Base-by-base conservation (phyloP, 2,113 vertebrate genomes). In the Hylia prasina region DNA sequence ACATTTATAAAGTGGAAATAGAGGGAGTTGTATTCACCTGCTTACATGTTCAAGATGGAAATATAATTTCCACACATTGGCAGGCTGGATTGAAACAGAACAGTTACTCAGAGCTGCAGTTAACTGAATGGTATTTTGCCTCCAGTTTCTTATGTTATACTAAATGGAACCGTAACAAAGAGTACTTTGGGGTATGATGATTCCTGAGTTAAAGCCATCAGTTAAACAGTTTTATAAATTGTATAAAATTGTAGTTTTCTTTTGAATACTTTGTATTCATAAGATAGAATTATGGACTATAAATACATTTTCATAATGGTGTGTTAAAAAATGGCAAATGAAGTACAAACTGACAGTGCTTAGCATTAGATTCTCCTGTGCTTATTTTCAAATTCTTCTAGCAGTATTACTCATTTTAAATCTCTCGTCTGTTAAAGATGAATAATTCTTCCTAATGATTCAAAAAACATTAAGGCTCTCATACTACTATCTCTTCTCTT, bases 351-450 rank as follows among this genome's bases (percentile, higher is more conserved):
- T 70, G 80, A 51, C 51, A 93, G 58, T 73, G 33, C 60, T 89
- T 78, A 95, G 44, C 60, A 56, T 71, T 94, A 85, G 20, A 61
- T 71, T 92, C 48, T 90, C 25, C 40, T 45, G 28, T 92, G 78
- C 88, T 93, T 94, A 87, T 87, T 91, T 96, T 91, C 77, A 84
- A 80, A 53, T 39, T 75, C 71, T 91, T 78, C 64, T 45, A 63
- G 44, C 33, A 66, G 31, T 90, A 89, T 84, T 84, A 71, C 31
- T 87, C 33, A 69, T 91, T 84, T 94, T 68, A 82, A 87, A 79
- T 82, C 24, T 92, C n/a, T 69, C 6, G 76, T 89, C 82, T 81
- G 16, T 70, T 96, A 66, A 94, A 68, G 69, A 64, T 56, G 72
- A 89, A 40, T 44, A 61, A 48, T 81, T 78, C 35, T 83, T 39